Evolutionary conservation across 2,113 vertebrate genomes (phyloP), one percentile per base, ranked within the genome.

Genomic region (Oryzias celebensis): DNA sequence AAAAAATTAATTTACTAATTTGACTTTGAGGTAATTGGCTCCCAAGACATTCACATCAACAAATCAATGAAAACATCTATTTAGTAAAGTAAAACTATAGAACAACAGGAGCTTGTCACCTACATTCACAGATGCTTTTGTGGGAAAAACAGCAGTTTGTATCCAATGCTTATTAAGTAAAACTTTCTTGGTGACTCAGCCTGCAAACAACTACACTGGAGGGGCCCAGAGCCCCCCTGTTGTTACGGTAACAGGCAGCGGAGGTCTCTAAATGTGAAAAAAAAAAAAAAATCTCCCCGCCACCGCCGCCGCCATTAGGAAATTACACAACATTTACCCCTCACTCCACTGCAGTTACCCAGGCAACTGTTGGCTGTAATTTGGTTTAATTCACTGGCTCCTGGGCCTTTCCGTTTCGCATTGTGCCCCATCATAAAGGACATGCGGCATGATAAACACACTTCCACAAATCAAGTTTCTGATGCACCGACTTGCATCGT

Each of bases 391-490:
- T 85, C 74, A 75, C 57, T 74, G 68, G 81, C 78, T 84, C 73
- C 83, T 62, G 65, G 67, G 70, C 59, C 51, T 82, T 85, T 87
- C 85, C 71, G 73, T 78, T 86, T 72, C 74, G 74, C 52, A 80
- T 81, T 87, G 84, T 80, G 82, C 68, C 57, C 52, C 57, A 50
- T 81, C 70, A 86, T 86, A 85, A 89, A 85, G 82, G 85, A 73
- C 74, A 85, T 82, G 74, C 77, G 78, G 76, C 54, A 66, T 71
- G 82, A 54, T 58, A 62, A 55, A 57, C 31, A 23, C 64, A 56
- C 68, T 58, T 13, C 18, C 36, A 44, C 62, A 64, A 60, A 63
- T 65, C 36, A 43, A 20, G 23, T 75, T 71, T 70, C 57, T 58
- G 50, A 62, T 65, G 57, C 69, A 44, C 54, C 24, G 72, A 58